Percentiles rank a stretch among this genome's conserved stretches.
Evolutionary conservation across 92 coral and sea anemone species (phyloP).

Genomic region (Paramuricea clavata): DNA sequence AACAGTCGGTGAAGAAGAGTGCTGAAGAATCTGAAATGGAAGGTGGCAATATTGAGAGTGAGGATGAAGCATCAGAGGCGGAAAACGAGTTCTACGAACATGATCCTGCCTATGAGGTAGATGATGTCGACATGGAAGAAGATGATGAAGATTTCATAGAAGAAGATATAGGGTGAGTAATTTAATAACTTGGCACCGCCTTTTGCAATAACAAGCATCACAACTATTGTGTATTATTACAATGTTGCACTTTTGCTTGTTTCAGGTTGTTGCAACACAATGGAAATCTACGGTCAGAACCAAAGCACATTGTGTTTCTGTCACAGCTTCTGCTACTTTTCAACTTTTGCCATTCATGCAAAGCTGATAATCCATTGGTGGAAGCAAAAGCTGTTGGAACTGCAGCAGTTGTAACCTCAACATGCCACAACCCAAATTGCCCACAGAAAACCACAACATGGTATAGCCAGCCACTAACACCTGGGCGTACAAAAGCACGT

Average conservation of each 20-base stretch:
- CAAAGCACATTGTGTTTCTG: constrained; percentile 10
- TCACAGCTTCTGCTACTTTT: neutral
- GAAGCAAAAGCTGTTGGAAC: constrained; percentile 7
- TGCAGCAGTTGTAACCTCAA: neutral
- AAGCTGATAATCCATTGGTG: neutral
- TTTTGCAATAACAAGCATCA: too few relatives aligned
- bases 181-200: too few relatives aligned
- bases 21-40: neutral
- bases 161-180: too few relatives aligned
- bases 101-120: too few relatives aligned
- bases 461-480: neutral
- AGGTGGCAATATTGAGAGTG: neutral
- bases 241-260: neutral
- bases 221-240: neutral
- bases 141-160: too few relatives aligned
- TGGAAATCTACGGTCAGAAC: neutral
- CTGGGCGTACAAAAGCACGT: neutral
- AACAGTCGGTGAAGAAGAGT: neutral
- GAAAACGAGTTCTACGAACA: too few relatives aligned
- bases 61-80: neutral
- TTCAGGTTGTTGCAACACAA: neutral
- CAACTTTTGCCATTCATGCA: neutral
- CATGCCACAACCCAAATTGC: constrained; percentile 9
- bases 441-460: neutral
- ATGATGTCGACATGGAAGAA: neutral